Percentiles rank a stretch among this genome's conserved stretches.
These are phyloP conservation scores for Artemia sinica DNA, from an alignment of 2,888 invertebrate species.

Conservation along the genomic window DNA sequence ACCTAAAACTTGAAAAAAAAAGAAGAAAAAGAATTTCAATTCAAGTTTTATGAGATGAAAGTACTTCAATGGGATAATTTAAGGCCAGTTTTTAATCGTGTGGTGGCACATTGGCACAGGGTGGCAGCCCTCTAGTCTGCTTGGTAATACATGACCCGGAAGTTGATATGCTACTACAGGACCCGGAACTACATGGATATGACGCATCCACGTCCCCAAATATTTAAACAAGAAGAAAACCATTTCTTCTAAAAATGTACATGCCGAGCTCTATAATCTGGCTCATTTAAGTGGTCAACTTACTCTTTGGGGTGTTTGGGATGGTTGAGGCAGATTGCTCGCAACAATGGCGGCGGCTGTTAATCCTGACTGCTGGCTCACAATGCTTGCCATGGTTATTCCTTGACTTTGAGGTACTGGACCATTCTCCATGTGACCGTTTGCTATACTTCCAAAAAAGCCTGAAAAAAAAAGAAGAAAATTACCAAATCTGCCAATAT, in stretches of 20 bases:
- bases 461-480: background rate
- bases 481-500: too few relatives aligned
- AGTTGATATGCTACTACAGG: too few relatives aligned
- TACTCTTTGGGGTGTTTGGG: constrained; percentile 25
- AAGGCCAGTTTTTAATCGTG: too few relatives aligned
- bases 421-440: constrained; percentile 9
- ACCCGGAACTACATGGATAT: too few relatives aligned
- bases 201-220: too few relatives aligned
- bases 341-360: constrained; percentile 24
- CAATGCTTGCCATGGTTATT: constrained; percentile 13
- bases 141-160: too few relatives aligned
- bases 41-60: too few relatives aligned
- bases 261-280: constrained; percentile 18
- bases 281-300: constrained; percentile 22
- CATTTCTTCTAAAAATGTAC: background rate
- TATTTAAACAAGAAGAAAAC: background rate
- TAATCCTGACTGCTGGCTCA: constrained; percentile 3
- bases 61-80: too few relatives aligned
- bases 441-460: background rate
- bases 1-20: too few relatives aligned
- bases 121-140: too few relatives aligned
- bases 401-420: constrained; percentile 8
- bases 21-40: too few relatives aligned
- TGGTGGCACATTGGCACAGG: too few relatives aligned
- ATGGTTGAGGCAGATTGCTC: constrained; percentile 20